These are phyloP conservation scores for Apostichopus japonicus DNA, from an alignment of 35 echinoderm and acorn worm genomes.

Conservation along the genomic window DNA sequence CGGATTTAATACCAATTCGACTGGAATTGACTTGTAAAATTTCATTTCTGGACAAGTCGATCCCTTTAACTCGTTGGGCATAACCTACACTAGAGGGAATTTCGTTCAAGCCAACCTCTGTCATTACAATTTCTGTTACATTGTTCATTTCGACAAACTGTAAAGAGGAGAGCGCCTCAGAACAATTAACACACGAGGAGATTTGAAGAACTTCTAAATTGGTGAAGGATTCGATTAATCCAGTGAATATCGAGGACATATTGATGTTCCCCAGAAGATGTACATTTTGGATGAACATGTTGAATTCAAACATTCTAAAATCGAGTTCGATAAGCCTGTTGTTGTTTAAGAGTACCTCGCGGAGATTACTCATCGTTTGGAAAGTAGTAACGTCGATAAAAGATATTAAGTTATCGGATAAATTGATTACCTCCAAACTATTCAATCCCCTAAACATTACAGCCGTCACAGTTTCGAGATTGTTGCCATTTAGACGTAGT, in stretches of 20 bases:
- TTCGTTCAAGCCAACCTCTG: not conserved
- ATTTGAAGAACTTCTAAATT: conserved; percentile 20
- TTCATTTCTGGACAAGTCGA: conserved; percentile 32
- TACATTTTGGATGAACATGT: not conserved
- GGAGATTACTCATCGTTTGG: not conserved
- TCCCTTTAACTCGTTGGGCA: not conserved
- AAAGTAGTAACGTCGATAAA: not conserved
- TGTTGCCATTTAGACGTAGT: conserved; percentile 33
- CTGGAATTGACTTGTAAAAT: not conserved
- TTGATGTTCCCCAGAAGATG: not conserved
- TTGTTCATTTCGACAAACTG: not conserved
- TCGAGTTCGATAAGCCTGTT: conserved; percentile 1
- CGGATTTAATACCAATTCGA: not conserved
- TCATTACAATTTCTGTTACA: conserved; percentile 17
- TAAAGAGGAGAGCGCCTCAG: not conserved
- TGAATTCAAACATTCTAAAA: conserved; percentile 5
- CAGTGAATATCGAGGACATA: not conserved
- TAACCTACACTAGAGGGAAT: not conserved
- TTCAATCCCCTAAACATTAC: conserved; percentile 10
- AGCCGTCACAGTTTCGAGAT: not conserved
- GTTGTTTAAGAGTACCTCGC: not conserved
- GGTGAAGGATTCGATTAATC: not conserved
- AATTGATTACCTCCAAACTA: conserved; percentile 34
- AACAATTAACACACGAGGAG: conserved; percentile 20
- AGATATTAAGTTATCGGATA: conserved; percentile 20